phyloP scores from a whole-genome alignment of 2,888 invertebrate species.

The Melanotus villosus region DNA sequence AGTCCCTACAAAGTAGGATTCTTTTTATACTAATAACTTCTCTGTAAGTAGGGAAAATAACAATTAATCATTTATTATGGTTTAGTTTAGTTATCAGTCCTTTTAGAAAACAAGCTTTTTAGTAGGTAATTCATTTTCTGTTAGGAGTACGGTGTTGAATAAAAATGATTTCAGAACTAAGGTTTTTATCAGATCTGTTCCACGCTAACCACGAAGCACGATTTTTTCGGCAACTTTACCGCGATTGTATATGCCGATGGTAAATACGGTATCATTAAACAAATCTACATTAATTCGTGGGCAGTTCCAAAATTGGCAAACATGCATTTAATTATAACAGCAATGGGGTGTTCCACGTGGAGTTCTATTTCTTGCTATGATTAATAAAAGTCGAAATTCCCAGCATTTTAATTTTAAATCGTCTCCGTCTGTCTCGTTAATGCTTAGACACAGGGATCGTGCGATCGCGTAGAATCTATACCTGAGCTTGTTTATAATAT shows the following conservation, averaged over 20 bases:
- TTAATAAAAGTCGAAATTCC: slow-evolving; percentile 43
- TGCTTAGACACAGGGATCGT: slow-evolving; percentile 47
- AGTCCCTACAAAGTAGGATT: too few species aligned
- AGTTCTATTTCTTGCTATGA: slow-evolving; percentile 19
- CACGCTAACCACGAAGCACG: slow-evolving; percentile 11
- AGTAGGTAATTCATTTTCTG: slow-evolving; percentile 12
- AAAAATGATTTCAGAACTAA: slow-evolving; percentile 7
- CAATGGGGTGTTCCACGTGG: background rate
- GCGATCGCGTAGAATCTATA: slow-evolving; percentile 52
- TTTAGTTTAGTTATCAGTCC: background rate
- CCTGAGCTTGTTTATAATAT: slow-evolving; percentile 61
- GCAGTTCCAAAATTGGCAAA: slow-evolving; percentile 15
- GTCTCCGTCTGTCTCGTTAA: slow-evolving; percentile 43
- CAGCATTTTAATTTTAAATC: slow-evolving; percentile 40
- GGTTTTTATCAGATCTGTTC: slow-evolving; percentile 14
- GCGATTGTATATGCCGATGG: background rate
- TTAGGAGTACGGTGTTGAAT: background rate
- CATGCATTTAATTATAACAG: slow-evolving; percentile 9
- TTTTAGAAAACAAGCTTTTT: slow-evolving; percentile 1
- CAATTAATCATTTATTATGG: too few species aligned
- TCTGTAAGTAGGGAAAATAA: too few species aligned
- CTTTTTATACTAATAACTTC: too few species aligned
- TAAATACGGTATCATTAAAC: slow-evolving; percentile 1
- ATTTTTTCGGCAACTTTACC: background rate
- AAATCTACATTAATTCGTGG: slow-evolving; percentile 21